phyloP scores from a whole-genome alignment of 2,888 invertebrate genomes.

The Drosophila setosimentum region DNA sequence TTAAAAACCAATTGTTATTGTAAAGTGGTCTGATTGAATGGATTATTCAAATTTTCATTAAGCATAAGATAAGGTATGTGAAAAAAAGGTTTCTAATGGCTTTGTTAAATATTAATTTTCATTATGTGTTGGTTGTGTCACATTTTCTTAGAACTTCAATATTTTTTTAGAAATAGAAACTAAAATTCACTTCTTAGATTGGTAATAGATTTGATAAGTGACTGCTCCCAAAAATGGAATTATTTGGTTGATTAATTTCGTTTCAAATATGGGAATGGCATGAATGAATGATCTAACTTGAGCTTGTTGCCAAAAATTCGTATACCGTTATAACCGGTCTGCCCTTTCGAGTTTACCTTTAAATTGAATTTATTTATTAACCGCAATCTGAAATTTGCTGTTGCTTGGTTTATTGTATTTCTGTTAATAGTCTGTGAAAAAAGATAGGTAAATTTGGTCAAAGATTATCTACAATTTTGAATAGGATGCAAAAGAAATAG shows the following conservation, averaged over 20 bases:
- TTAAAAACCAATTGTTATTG: too few relatives aligned
- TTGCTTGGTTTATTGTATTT: too few relatives aligned
- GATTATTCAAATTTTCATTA: too few relatives aligned
- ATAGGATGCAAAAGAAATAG: neutral
- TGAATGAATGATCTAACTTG: neutral
- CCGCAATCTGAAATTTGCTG: neutral
- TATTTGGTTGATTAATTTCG: conserved; percentile 12
- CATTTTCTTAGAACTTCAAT: neutral
- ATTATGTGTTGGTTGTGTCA: neutral
- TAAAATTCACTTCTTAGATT: neutral
- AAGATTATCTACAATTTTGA: neutral
- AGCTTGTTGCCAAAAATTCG: neutral
- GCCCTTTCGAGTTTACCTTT: neutral
- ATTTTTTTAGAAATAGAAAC: neutral
- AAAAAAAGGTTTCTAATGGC: too few relatives aligned
- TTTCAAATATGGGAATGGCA: conserved; percentile 3
- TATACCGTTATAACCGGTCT: neutral
- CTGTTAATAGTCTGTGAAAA: neutral
- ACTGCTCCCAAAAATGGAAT: neutral
- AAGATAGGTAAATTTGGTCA: too few relatives aligned
- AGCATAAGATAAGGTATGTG: too few relatives aligned
- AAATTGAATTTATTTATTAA: neutral
- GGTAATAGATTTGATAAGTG: neutral
- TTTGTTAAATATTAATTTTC: too few relatives aligned
- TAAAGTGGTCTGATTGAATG: too few relatives aligned